Base-by-base conservation (phyloP, 2,888 invertebrate genomes). In the Listrodromus nycthemerus region DNA sequence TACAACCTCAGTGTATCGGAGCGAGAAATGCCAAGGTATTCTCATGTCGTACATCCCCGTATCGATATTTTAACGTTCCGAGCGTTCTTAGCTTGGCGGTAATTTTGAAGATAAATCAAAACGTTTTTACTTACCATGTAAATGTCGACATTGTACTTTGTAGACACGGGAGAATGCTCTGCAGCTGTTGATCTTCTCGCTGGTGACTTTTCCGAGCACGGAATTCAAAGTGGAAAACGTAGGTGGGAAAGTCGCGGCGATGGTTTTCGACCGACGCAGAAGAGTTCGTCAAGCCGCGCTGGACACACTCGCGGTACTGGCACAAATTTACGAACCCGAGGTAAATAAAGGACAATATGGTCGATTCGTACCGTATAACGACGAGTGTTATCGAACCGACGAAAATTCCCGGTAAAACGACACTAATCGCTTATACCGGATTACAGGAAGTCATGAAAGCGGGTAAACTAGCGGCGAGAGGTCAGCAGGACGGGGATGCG, bases 151-250 rank as follows among this genome's bases (percentile, higher is more conserved):
- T 55, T 8, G n/a, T 7, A 55, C 83, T 66, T 90, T 90, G 3
- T 92, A 96, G 94, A 95, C 96, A 82, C 94, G 97, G 78, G 97
- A 97, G 92, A 96, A 97, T 89, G 95, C 96, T 0, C 91, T 97
- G 8, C 96, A 97, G 92, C 95, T 97, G 88, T 94, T 97, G 69
- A 97, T 97, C 90, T 96, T 96, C 86, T 96, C 97, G 8, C 93
- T 97, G 86, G 95, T 97, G 91, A 96, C 96, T 41, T 97, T 97
- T 91, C 97, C 97, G 1, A 96, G 97, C 89, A 96, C 96, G 70
- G 96, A 97, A 87, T 92, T 92, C 84, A 91, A 91, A 86, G 90
- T 91, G 24, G 90, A 92, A 55, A 88, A 86, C 3, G 90, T 92
- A 5, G 91, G 91, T 5, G 89, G 88, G 67, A 92, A 91, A 78